Evolutionary conservation across 1,140 invertebrate species (phyloP), one percentile per base, ranked within the genome.

Genomic region (Pogonomyrmex californicus): DNA sequence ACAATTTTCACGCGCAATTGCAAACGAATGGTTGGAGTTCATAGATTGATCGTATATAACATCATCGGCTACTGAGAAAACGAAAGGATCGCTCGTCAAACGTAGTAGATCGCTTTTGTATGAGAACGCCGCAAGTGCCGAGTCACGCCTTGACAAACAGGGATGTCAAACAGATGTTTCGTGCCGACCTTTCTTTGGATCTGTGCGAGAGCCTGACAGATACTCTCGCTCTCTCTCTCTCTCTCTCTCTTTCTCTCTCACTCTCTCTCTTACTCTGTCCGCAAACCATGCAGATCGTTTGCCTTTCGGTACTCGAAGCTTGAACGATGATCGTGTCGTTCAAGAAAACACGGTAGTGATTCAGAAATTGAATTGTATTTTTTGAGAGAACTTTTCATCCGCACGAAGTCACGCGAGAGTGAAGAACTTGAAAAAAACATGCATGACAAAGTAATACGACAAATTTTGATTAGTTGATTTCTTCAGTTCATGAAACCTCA

Each of bases 81-180:
- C 62, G 81, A 85, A 70, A 85, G 82, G 86, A 85, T 90, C 78
- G 71, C 56, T 75, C 68, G 51, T 93, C 92, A 86, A 88, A 88
- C 87, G 70, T 85, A 41, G 86, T 87, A 66, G 92, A 93, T 94
- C 82, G 92, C 89, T 91, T 93, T 94, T 94, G 92, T 94, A 88
- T 91, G 91, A 92, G 92, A 51, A 71, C 60, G 87, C 90, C 92
- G 91, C 94, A 95, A 95, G 95, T 95, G 95, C 93, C 94, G 94
- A 95, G 95, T 95, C 95, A 95, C 95, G 95, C 95, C 95, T 95
- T 95, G 95, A 93, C 94, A 94, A 95, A 95, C 94, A 93, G 94
- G 94, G 94, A 95, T 95, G 94, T 95, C 95, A 95, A 95, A 95
- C 95, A 95, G 94, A 95, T 95, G 94, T 95, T 94, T 93, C 87